Conservation (phyloP, 2,888 invertebrate species). For the Acrobeloides nanus region DNA sequence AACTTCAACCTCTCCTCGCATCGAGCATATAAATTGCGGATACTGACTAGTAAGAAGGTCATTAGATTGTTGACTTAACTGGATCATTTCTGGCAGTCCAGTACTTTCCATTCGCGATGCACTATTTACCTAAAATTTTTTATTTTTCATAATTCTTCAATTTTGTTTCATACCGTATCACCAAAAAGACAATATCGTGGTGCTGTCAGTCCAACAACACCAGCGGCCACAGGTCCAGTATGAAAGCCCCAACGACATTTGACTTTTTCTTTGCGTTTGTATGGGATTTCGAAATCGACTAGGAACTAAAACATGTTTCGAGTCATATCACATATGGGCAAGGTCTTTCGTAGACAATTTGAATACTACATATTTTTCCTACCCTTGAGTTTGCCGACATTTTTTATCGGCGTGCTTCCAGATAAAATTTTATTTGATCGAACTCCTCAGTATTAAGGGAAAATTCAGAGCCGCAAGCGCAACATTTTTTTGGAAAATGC, state of each 20-base stretch:
- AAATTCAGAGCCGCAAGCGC: too few species aligned
- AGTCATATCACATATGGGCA: too few species aligned
- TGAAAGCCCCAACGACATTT: conserved; percentile 48
- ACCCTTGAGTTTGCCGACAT: too few species aligned
- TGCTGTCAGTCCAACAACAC: conserved; percentile 52
- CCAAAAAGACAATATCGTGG: conserved; percentile 52
- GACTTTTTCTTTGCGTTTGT: conserved; percentile 30
- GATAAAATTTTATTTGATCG: too few species aligned
- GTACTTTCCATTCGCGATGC: conserved; percentile 50
- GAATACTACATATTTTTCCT: too few species aligned
- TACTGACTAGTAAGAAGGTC: conserved; percentile 32
- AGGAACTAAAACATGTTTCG: conserved; percentile 40
- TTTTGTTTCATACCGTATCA: conserved; percentile 35
- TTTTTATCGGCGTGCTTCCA: too few species aligned
- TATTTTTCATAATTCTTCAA: conserved; percentile 5
- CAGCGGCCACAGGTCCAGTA: conserved; percentile 41
- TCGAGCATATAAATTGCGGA: conserved; percentile 34
- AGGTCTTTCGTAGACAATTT: too few species aligned
- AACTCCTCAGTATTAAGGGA: too few species aligned
- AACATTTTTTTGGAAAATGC: too few species aligned
- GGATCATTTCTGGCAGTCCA: conserved; percentile 43
- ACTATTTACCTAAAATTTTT: conserved; percentile 36
- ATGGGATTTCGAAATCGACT: conserved; percentile 36
- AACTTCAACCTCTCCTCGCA: conserved; percentile 41
- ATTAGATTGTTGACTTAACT: conserved; percentile 40